Base-by-base conservation (phyloP, 2,113 vertebrate genomes). In the Probosciger aterrimus region DNA sequence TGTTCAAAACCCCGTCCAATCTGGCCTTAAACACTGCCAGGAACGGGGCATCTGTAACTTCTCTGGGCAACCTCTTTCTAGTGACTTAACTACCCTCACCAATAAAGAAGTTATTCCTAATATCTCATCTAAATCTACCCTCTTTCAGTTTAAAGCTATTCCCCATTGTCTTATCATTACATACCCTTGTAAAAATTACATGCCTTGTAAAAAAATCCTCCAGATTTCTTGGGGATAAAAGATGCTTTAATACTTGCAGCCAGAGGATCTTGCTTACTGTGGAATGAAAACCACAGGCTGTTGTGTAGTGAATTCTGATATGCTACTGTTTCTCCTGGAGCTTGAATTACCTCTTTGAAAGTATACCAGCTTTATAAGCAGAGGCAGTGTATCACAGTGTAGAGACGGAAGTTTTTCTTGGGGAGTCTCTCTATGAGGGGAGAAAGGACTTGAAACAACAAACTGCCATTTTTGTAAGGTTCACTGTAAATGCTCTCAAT, bases 301-400 rank as follows among this genome's bases (percentile, higher is more conserved):
- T 39, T 2, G 2, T 14, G 4, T 35, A 50, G 11, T 1, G 2
- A 86, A 62, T 8, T 25, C 20, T 14, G 35, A 28, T 13, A 22
- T 22, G 39, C 17, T 44, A 5, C 55, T 22, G 14, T 63, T 27
- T 82, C 31, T 75, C 13, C 9, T 18, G 44, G n/a, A 84, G 49
- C 37, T 50, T 33, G 31, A 75, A 53, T 46, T 43, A 39, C 22
- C 7, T 44, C 49, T 78, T 41, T 49, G 37, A 86, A 67, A 33
- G n/a, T 17, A 31, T 20, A 63, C 16, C 10, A 62, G 8, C 28
- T 57, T 74, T 41, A 33, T 69, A 62, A 88, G 46, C 7, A 9
- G 24, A 78, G 17, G 14, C 35, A 47, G 7, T 30, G 14, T 39
- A 23, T 70, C 15, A 18, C 0, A 0, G 13, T 59, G 55, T 23